Evolutionary conservation across 2,888 invertebrate species (phyloP), one percentile per base, ranked within the genome.

Genomic region (Hypselothyrea guttata): DNA sequence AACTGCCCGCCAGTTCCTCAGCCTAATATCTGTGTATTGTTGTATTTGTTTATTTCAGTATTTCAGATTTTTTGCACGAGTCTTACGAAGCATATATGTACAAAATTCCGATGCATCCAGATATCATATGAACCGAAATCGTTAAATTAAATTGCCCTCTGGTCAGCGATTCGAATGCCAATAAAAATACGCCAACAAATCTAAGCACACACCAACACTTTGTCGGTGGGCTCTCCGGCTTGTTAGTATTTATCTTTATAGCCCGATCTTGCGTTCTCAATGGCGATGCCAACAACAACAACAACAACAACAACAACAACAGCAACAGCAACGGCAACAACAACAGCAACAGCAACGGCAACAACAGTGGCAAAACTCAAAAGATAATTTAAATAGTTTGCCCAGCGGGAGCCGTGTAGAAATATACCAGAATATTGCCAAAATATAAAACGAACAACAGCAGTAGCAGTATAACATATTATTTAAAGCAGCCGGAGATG

Each of bases 171-270:
- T 70, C 67, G 67, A 63, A 71, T 79, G 59, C 78, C 75, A 82
- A 77, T 77, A 78, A 75, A 82, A 82, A 75, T 81, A 55, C 75
- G 51, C 53, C 58, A 61, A 62, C 68, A 74, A 74, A 71, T 71
- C 69, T 63, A 52, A 59, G 61, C 54, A 46, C 30, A 48, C 38
- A 35, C 44, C 62, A 64, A 64, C 64, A 67, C 82, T 77, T 82
- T 77, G 77, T 82, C 77, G 82, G 82, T 61, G 35, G 31, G 56
- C 49, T 46, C 22, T 18, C 15, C 64, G 35, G 61, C 57, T 66
- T 71, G 66, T 70, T 52, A 37, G 31, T 18, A 41, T 40, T 59
- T 70, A 78, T 77, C 78, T 77, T 82, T 77, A 82, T 81, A 53
- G 73, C 78, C 67, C 48, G 72, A 77, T 82, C 78, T 72, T 46